Evolutionary conservation across 1,140 invertebrate genomes (phyloP).

Genomic region (Aethina tumida): DNA sequence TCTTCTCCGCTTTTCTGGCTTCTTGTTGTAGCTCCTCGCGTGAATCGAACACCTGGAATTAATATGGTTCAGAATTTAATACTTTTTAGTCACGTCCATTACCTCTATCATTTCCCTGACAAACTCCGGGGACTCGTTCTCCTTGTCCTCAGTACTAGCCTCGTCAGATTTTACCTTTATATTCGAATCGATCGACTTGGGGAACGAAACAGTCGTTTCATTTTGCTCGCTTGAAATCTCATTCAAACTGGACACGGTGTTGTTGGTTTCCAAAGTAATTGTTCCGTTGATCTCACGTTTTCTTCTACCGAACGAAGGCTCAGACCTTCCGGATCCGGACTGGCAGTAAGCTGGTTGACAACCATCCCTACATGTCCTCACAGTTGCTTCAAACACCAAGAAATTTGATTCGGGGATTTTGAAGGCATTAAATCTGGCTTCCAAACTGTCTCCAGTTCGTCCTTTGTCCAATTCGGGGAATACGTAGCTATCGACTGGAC

Average conservation of each 20-base stretch:
- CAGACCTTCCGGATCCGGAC: constrained; percentile 43
- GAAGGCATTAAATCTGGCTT: constrained; percentile 87
- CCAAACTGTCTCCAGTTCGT: constrained; percentile 74
- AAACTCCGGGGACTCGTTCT: constrained; percentile 52
- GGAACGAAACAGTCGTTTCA: constrained; percentile 12
- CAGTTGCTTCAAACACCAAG: constrained; percentile 86
- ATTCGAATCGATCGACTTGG: constrained; percentile 2
- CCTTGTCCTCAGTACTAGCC: constrained; percentile 21
- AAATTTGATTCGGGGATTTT: constrained; percentile 93
- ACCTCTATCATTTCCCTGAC: constrained; percentile 82
- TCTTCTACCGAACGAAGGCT: constrained; percentile 67
- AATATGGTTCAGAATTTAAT: constrained; percentile 10
- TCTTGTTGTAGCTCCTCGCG: constrained; percentile 60
- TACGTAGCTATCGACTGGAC: constrained; percentile 83
- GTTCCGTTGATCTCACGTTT: constrained; percentile 49
- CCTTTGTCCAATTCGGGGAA: constrained; percentile 83
- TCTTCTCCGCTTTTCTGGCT: constrained; percentile 45
- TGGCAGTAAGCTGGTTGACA: constrained; percentile 81
- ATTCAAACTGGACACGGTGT: constrained; percentile 7
- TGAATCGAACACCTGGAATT: constrained; percentile 51
- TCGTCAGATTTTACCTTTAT: constrained; percentile 15
- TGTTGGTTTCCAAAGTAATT: constrained; percentile 11
- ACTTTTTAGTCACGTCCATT: constrained; percentile 13
- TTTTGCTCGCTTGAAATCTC: constrained; percentile 7
- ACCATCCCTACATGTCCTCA: constrained; percentile 76